A percentile compares a stretch with the other conserved stretches of the same genome.
These are phyloP conservation scores for Drosophila santomea DNA, from an alignment of 1,140 invertebrate genomes.

Conservation along the genomic window DNA sequence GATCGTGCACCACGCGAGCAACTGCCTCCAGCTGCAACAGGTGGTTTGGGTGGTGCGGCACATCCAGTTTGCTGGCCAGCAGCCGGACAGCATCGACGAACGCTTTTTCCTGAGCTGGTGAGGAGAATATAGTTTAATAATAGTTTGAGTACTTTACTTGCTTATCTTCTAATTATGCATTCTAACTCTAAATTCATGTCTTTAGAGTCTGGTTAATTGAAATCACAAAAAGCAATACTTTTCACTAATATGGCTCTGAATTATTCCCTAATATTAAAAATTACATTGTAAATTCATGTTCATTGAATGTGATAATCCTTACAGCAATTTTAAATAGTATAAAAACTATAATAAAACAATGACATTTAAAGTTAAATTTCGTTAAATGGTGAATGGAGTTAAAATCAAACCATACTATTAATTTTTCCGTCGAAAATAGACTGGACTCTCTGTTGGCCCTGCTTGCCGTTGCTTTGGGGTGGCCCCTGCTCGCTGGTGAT, in stretches of 20 bases:
- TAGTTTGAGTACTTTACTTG: neutral
- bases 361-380: too few relatives aligned
- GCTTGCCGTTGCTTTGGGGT: slow-evolving; percentile 84
- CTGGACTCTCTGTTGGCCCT: slow-evolving; percentile 40
- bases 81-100: slow-evolving; percentile 92
- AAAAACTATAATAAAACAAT: too few relatives aligned
- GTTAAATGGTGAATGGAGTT: too few relatives aligned
- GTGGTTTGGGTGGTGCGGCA: slow-evolving; percentile 93
- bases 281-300: too few relatives aligned
- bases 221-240: too few relatives aligned
- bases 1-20: slow-evolving; percentile 88
- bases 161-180: too few relatives aligned
- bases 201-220: too few relatives aligned
- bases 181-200: too few relatives aligned
- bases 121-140: neutral
- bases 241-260: too few relatives aligned
- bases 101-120: slow-evolving; percentile 91
- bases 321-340: too few relatives aligned
- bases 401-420: slow-evolving; percentile 87
- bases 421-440: slow-evolving; percentile 70
- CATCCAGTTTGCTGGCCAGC: slow-evolving; percentile 92
- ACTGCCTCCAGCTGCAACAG: slow-evolving; percentile 91
- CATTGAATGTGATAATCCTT: too few relatives aligned
- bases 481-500: slow-evolving; percentile 87
- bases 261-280: too few relatives aligned